Evolutionary conservation across 2,888 invertebrate genomes (phyloP).

Genomic region (Tetranychus piercei): DNA sequence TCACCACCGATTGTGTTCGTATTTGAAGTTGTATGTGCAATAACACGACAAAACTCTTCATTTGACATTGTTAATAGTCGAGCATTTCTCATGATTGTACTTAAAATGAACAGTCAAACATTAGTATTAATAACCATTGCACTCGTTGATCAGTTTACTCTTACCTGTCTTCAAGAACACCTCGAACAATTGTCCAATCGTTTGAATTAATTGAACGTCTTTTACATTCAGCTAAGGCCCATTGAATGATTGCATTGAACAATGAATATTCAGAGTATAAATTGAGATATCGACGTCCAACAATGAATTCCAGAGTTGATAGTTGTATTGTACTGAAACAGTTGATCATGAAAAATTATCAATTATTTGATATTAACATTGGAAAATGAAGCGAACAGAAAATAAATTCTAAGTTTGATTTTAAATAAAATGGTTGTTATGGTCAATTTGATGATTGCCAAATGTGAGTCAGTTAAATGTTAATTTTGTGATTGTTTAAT

Average conservation of each 20-base stretch:
- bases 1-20: conserved; percentile 19
- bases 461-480: no score
- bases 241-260: conserved; percentile 26
- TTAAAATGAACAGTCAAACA: conserved; percentile 19
- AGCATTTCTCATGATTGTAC: conserved; percentile 24
- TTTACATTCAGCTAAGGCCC: conserved; percentile 28
- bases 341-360: background rate
- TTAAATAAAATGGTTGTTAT: no score
- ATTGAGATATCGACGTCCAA: conserved; percentile 26
- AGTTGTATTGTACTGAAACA: conserved; percentile 20
- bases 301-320: conserved; percentile 27
- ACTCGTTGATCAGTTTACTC: background rate
- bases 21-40: conserved; percentile 20
- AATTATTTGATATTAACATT: background rate
- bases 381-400: no score
- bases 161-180: conserved; percentile 22
- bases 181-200: conserved; percentile 22
- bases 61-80: conserved; percentile 27
- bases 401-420: no score
- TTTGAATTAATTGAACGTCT: conserved; percentile 23
- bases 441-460: no score
- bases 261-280: conserved; percentile 28
- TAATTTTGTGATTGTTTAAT: no score
- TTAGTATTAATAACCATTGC: background rate
- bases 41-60: conserved; percentile 26